A percentile compares a stretch with the other conserved stretches of the same genome.
phyloP scores from a whole-genome alignment of 2,888 invertebrate genomes.

The Pheosia gnoma region DNA sequence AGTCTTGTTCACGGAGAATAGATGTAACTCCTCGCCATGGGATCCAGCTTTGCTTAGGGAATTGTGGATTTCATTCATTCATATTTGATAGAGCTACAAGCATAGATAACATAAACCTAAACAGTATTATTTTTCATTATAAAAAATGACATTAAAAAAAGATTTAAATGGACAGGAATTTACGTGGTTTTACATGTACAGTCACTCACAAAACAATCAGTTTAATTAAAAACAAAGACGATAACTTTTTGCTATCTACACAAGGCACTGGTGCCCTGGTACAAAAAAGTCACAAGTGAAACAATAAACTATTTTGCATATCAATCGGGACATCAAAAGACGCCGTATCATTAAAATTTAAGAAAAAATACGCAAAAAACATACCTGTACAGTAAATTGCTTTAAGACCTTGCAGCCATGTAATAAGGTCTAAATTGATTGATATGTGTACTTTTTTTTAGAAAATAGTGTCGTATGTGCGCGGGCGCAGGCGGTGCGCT shows the following conservation, averaged over 20 bases:
- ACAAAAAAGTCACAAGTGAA: slow-evolving; percentile 41
- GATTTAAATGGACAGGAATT: too few species aligned
- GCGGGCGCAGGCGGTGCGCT: slow-evolving; percentile 62
- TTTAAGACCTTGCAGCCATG: background rate
- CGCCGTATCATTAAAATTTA: slow-evolving; percentile 65
- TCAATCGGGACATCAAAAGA: slow-evolving; percentile 75
- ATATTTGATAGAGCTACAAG: too few species aligned
- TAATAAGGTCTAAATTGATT: slow-evolving; percentile 5
- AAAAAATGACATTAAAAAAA: too few species aligned
- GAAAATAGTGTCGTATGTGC: slow-evolving; percentile 49
- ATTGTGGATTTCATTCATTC: too few species aligned
- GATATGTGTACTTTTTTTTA: slow-evolving; percentile 25
- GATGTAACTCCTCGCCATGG: too few species aligned
- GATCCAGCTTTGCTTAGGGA: too few species aligned
- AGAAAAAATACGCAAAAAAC: slow-evolving; percentile 38
- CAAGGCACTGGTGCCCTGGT: slow-evolving; percentile 5
- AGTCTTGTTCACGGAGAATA: too few species aligned
- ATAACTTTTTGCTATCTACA: slow-evolving; percentile 12
- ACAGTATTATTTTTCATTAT: too few species aligned
- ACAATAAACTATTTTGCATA: slow-evolving; percentile 74
- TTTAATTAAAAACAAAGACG: slow-evolving; percentile 1
- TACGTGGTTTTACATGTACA: background rate
- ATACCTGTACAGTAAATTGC: background rate
- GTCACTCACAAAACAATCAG: background rate
- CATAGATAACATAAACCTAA: too few species aligned